Percentiles rank a stretch among this genome's conserved stretches.
Conservation (phyloP, 2,113 vertebrate genomes). For the Chunga burmeisteri region DNA sequence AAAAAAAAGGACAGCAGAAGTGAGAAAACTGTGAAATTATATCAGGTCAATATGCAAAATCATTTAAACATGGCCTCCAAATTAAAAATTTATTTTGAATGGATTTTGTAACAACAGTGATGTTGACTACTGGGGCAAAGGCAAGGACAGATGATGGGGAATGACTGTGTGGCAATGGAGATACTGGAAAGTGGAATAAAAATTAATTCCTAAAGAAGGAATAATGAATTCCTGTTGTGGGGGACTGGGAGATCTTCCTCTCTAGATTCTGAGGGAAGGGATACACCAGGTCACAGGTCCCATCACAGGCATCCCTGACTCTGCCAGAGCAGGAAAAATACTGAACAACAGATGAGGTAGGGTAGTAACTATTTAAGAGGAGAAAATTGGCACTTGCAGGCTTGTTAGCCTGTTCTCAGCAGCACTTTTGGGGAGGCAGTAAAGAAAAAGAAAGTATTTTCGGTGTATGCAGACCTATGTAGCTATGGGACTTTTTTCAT, state of each 20-base stretch:
- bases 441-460: not conserved
- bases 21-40: not conserved
- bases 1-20: not conserved
- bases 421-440: not conserved
- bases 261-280: not conserved
- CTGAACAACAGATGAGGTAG: not conserved
- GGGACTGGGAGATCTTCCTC: not conserved
- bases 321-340: not conserved
- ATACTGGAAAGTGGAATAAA: not conserved
- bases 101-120: not conserved
- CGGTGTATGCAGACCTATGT: rapidly evolving
- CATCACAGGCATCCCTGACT: not conserved
- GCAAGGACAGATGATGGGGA: not conserved
- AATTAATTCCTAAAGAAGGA: not conserved
- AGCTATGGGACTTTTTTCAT: not conserved
- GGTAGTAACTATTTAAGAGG: not conserved
- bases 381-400: not conserved
- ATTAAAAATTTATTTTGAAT: not conserved
- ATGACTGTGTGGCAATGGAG: not conserved
- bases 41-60: not conserved
- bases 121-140: not conserved
- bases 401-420: not conserved
- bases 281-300: rapidly evolving
- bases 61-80: not conserved
- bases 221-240: not conserved